Percentiles rank a stretch among this genome's conserved stretches.
Evolutionary conservation across 2,113 vertebrate species (phyloP).

Genomic region (Bubo blakistoni): DNA sequence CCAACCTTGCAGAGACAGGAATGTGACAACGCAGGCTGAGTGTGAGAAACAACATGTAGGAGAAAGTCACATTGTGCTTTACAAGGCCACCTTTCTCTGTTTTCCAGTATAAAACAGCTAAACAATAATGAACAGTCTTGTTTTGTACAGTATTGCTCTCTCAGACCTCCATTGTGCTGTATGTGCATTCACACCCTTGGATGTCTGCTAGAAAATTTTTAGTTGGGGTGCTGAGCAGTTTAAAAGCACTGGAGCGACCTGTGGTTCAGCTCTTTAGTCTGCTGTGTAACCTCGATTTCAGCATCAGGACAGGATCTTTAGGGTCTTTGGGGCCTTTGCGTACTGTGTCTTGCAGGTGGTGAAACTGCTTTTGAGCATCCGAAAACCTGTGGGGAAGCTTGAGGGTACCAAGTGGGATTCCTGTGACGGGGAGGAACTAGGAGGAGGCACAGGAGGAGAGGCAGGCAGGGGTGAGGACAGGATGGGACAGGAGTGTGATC

Average conservation of each 20-base stretch:
- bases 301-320: neutral
- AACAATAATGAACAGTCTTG: neutral
- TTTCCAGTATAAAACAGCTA: neutral
- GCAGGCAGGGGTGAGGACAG: neutral
- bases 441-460: neutral
- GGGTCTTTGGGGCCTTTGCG: neutral
- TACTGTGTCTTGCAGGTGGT: neutral
- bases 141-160: neutral
- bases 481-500: neutral
- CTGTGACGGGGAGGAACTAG: neutral
- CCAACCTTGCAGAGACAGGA: neutral
- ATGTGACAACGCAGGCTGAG: neutral
- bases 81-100: neutral
- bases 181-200: neutral
- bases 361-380: neutral
- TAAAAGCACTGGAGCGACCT: rapidly evolving
- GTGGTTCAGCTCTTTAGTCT: neutral
- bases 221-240: neutral
- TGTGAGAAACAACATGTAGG: neutral
- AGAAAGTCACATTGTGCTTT: neutral
- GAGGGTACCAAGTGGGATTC: neutral
- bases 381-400: rapidly evolving
- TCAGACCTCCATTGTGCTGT: neutral
- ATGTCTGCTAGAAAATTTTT: neutral
- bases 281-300: neutral